Conservation (phyloP, 2,888 invertebrate genomes). For the Microchrysa polita region DNA sequence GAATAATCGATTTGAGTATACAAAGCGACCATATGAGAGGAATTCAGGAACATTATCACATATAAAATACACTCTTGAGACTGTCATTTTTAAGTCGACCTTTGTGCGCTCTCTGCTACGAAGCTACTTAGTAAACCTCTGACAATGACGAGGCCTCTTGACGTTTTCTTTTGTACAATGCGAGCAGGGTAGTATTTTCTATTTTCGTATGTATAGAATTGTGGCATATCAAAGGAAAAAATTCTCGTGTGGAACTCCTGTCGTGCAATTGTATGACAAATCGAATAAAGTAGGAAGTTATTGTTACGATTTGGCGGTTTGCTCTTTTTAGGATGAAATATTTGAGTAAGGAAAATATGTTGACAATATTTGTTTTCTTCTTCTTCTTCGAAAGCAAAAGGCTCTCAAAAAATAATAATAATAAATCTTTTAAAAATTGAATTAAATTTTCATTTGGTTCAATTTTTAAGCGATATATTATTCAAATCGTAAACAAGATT, state of each 20-base stretch:
- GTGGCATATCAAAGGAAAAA: neutral
- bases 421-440: no score
- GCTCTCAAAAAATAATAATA: no score
- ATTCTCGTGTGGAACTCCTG: slow-evolving; percentile 5
- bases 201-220: no score
- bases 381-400: no score
- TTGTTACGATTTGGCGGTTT: slow-evolving; percentile 1
- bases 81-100: slow-evolving; percentile 41
- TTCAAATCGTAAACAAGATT: no score
- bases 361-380: no score
- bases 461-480: no score
- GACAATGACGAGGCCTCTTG: slow-evolving; percentile 23
- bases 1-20: slow-evolving; percentile 42
- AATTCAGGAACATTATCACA: slow-evolving; percentile 29
- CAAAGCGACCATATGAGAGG: neutral
- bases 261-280: slow-evolving; percentile 35
- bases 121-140: slow-evolving; percentile 31
- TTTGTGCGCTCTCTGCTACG: slow-evolving; percentile 22
- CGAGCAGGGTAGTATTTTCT: neutral
- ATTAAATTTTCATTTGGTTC: no score
- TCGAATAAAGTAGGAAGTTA: slow-evolving; percentile 16
- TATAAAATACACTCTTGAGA: slow-evolving; percentile 37
- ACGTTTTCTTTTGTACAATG: neutral
- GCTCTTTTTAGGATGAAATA: neutral
- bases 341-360: no score